Evolutionary conservation across 2,113 vertebrate species (phyloP), one percentile per base, ranked within the genome.

Genomic region (Pteronura brasiliensis): DNA sequence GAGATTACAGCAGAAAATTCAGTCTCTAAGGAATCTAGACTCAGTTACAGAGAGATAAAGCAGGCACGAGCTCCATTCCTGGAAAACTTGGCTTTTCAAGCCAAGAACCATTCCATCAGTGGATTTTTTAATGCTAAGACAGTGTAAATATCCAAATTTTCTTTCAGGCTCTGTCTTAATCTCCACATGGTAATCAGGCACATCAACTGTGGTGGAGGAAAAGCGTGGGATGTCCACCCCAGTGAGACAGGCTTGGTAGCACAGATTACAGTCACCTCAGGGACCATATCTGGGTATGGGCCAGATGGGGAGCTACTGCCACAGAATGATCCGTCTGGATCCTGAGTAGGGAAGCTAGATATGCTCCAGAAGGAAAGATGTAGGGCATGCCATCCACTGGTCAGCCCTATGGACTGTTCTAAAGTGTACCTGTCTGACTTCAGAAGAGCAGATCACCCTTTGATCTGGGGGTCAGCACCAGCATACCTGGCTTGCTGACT

Each of bases 81-180:
- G 25, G 34, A 72, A 89, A 89, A 77, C 21, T 47, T 83, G 14
- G 9, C 17, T 39, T 39, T 88, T 88, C 21, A 36, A 84, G 44
- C 12, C 29, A 84, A 72, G 29, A 85, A n/a, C 49, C 59, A 49
- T 18, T 55, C 23, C 2, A 42, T 71, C 12, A 42, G 25, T 82
- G 14, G 15, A 17, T 71, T 57, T 55, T 63, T 47, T 31, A 39
- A 72, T 91, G 27, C 25, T 72, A 34, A 72, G 44, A 72, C 27
- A 31, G 59, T 21, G 10, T 52, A 65, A 47, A 52, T 23, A 81
- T 11, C 23, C 34, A 20, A 86, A 85, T 44, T 36, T 72, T 63
- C 7, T 88, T 76, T 96, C 93, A 42, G 34, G 31, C 25, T 95
- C 18, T 59, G 9, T 95, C 59, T 72, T 79, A 12, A 88, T 57